Base-by-base conservation (phyloP, 2,797 vertebrate species). In the Notamacropus eugenii region DNA sequence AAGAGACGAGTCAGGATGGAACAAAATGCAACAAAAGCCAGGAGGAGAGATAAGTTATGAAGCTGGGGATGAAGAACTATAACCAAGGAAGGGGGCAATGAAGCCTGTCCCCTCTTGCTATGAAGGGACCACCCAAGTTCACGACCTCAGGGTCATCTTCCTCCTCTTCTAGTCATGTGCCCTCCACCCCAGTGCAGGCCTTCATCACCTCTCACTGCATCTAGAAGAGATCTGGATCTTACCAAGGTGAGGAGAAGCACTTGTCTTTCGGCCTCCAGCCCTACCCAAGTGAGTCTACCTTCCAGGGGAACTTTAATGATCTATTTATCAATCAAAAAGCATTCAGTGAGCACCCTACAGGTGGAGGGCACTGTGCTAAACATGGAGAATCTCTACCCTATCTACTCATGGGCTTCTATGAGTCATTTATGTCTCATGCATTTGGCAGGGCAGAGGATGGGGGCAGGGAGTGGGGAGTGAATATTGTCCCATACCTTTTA, bases 21-120 rank as follows among this genome's bases (percentile, higher is more conserved):
- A 19, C 34, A 50, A 97, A 96, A 96, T 54, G 55, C 19, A 92
- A 56, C 46, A 94, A 92, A 93, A 57, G 58, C 46, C 93, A 93
- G 24, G 90, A 4, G 92, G 91, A 92, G 93, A 93, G 74, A 91
- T 40, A 87, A 67, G 91, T 96, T 95, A 90, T 34, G 74, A 74
- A 90, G 14, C 29, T 94, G 93, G 28, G n/a, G 92, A 31, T 55
- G 46, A 91, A 91, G 34, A 91, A 91, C 5, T 0, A 3, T 31
- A 31, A 91, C 28, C 34, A 54, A 91, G 34, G 55, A 55, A 56
- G 34, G 40, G 10, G 29, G n/a, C 1, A 40, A 1, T 82, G 67
- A 46, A 67, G 5, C 16, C 22, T 27, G 8, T 11, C 74, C 40
- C 22, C 6, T 46, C 40, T 82, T 24, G 22, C 40, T 82, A 46